Conservation (phyloP, 2,113 vertebrate genomes). For the Gasterosteus nipponicus region DNA sequence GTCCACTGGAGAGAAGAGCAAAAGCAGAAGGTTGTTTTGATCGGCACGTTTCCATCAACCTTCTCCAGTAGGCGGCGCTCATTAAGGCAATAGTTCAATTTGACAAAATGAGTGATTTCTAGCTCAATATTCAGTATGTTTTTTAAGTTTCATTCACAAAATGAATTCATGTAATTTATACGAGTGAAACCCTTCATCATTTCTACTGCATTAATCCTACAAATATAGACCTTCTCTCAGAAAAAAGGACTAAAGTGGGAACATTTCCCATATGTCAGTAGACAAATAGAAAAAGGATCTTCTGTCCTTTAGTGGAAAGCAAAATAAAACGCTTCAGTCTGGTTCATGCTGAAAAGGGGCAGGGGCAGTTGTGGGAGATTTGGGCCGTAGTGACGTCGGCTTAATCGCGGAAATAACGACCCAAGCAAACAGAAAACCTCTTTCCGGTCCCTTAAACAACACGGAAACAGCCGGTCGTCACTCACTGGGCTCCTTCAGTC, state of each 20-base stretch:
- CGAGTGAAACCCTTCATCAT: background rate
- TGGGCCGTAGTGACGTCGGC: background rate
- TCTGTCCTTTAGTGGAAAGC: background rate
- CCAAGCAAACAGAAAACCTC: too few species aligned
- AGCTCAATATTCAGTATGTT: background rate
- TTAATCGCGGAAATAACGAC: background rate
- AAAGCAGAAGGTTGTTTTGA: background rate
- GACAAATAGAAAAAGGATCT: background rate
- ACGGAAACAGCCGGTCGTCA: background rate
- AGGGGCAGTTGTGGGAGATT: background rate
- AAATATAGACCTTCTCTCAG: background rate
- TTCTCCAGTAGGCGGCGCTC: background rate
- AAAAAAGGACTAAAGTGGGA: background rate
- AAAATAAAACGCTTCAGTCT: background rate
- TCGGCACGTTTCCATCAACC: background rate
- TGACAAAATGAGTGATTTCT: background rate
- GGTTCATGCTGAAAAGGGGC: background rate
- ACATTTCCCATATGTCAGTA: background rate
- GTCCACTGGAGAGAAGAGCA: conserved; percentile 83
- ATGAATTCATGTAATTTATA: background rate
- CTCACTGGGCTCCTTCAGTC: conserved; percentile 98
- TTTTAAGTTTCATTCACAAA: background rate
- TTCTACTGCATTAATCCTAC: background rate
- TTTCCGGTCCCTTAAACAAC: background rate
- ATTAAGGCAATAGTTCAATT: conserved; percentile 2